phyloP scores from a whole-genome alignment of 2,797 vertebrate genomes.

The Triplophysa yarkandensis region DNA sequence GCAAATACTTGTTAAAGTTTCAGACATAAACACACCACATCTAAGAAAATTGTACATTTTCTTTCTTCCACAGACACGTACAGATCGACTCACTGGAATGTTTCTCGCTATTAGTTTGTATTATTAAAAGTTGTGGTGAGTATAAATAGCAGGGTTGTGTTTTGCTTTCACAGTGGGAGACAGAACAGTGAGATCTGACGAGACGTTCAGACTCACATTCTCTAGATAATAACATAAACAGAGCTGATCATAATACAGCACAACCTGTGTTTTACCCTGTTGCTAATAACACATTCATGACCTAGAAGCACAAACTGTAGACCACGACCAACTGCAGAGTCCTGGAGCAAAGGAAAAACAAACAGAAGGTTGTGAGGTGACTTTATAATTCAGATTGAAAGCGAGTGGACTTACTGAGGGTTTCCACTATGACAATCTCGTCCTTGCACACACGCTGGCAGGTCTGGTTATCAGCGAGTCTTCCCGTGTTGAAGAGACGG shows the following conservation, averaged over 20 bases:
- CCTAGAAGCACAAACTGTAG: constrained; percentile 15
- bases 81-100: not conserved
- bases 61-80: not conserved
- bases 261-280: constrained; percentile 8
- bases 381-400: not conserved
- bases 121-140: not conserved
- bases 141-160: constrained; percentile 4
- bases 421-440: constrained; percentile 87
- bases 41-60: not conserved
- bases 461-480: constrained; percentile 89
- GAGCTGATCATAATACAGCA: constrained; percentile 2
- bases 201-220: constrained; percentile 16
- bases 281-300: constrained; percentile 24
- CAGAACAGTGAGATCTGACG: not conserved
- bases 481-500: constrained; percentile 85
- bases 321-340: not conserved
- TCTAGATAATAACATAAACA: constrained; percentile 52
- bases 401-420: constrained; percentile 78
- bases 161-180: not conserved
- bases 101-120: not conserved
- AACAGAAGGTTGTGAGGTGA: not conserved
- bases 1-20: not conserved
- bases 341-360: not conserved
- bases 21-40: not conserved
- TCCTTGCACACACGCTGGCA: constrained; percentile 85